Base-by-base conservation (phyloP, 1,140 invertebrate species). In the Cylas formicarius region DNA sequence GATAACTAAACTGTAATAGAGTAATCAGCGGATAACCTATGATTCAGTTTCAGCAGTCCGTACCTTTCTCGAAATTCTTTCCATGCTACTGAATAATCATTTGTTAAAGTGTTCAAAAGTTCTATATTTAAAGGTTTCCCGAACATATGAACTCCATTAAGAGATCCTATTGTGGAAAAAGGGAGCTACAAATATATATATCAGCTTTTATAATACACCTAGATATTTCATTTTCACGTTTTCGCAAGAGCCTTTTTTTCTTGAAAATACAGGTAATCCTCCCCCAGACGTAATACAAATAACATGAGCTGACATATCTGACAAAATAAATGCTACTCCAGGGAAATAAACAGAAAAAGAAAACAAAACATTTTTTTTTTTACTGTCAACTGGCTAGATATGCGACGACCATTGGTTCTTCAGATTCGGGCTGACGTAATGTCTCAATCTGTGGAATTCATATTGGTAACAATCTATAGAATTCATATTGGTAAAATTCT, bases 71-170 rank as follows among this genome's bases (percentile, higher is more conserved):
- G 47, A 66, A 77, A 86, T 59, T 83, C 82, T 56, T 80, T 81
- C 86, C 86, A 90, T 27, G 78, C 71, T 38, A 88, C 66, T 19
- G 74, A 77, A 49, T 81, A 76, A 56, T 85, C 80, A 33, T 80
- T 72, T 28, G 80, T 79, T 32, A 75, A 63, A 0, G 82, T 82
- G 16, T 73, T 74, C 22, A 80, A 59, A 4, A 90, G 60, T 52
- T 75, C 68, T 24, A 84, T 72, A 24, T 77, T 74, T 39, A 84
- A 78, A 2, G 78, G 79, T 58, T 81, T 82, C 1, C 82, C 74
- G 68, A 86, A 89, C 76, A 89, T 83, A 50, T 87, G 83, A n/a
- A 88, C 78, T 4, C 84, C 84, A 72, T 87, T 87, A 14, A 89
- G 57, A 2, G 83, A 84, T n/a, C 83, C 85, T 43, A 86, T 75